A percentile compares a stretch with the other conserved stretches of the same genome.
These are phyloP conservation scores for Bombus difficillimus DNA, from an alignment of 1,140 invertebrate species.

Conservation along the genomic window DNA sequence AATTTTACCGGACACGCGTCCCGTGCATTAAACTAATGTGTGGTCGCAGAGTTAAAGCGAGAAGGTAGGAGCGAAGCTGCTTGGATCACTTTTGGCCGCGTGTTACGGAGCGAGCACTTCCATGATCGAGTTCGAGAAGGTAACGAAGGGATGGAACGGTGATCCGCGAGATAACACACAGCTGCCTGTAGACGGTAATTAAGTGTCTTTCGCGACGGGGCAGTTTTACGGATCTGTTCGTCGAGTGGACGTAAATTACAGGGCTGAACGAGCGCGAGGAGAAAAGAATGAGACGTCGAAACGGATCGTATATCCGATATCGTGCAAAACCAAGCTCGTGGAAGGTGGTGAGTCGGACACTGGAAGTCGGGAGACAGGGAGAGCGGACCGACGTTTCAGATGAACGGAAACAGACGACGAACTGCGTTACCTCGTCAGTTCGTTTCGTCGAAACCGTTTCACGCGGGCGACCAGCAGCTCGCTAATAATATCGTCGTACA, in stretches of 20 bases:
- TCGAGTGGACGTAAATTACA: constrained; percentile 31
- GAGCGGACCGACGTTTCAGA: constrained; percentile 30
- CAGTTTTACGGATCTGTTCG: constrained; percentile 19
- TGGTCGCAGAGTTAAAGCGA: not conserved
- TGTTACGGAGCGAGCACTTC: not conserved
- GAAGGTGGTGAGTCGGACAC: not conserved
- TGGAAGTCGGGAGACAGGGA: constrained; percentile 3
- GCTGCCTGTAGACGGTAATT: constrained; percentile 8
- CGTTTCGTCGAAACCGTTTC: constrained; percentile 42
- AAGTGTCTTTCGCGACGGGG: constrained; percentile 11
- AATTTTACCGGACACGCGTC: constrained; percentile 24
- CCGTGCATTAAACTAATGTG: constrained; percentile 30
- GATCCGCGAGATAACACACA: not conserved
- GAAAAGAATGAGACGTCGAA: not conserved
- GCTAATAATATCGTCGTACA: constrained; percentile 62
- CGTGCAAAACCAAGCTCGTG: not conserved
- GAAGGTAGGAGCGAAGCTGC: too few species aligned
- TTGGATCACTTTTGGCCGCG: too few species aligned
- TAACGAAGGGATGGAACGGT: not conserved
- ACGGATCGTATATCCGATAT: not conserved
- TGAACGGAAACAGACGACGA: constrained; percentile 33
- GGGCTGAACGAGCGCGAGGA: not conserved
- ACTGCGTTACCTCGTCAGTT: constrained; percentile 43
- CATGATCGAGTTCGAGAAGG: not conserved
- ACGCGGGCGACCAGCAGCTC: not conserved